Base-by-base conservation (phyloP, 2,113 vertebrate species). In the Motacilla alba region DNA sequence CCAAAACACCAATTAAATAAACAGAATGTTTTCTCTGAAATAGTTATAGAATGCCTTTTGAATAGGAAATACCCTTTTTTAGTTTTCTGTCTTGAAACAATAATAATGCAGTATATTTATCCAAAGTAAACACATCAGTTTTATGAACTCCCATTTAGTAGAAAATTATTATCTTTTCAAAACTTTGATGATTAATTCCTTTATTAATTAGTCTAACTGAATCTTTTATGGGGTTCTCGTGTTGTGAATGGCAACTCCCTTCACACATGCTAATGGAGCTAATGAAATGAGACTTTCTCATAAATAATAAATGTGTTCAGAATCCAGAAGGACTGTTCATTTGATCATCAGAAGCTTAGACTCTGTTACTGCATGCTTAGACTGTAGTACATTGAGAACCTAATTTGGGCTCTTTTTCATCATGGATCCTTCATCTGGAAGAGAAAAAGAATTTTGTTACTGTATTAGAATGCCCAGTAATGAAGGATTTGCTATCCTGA, bases 301-400 rank as follows among this genome's bases (percentile, higher is more conserved):
- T 98, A 76, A 97, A 98, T 98, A 97, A 98, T 95, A 79, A 92
- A 90, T 89, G 22, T 66, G 33, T 92, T 95, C 58, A 67, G 83
- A 67, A 59, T 66, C 15, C 31, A 78, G 73, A 87, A 87, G 78
- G 89, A 72, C 59, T 85, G 30, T 62, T 94, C 77, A 94, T 93
- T 85, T 62, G 75, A 89, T 75, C 94, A 55, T 63, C 83, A 87
- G 90, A 87, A 70, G 76, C 89, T 87, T 70, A 58, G 17, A 13
- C 30, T 53, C 3, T 55, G 41, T 80, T 63, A 47, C 3, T 74
- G 39, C 13, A 14, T 77, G 18, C 46, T 86, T 83, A 58, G 22
- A 70, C 63, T 78, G 30, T 50, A 28, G 22, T 44, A 37, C 22
- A 13, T 15, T 52, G 13, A 67, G 56, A 81, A 63, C 6, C 7